Conservation (phyloP, 2,888 invertebrate species). For the Andrena fulva region DNA sequence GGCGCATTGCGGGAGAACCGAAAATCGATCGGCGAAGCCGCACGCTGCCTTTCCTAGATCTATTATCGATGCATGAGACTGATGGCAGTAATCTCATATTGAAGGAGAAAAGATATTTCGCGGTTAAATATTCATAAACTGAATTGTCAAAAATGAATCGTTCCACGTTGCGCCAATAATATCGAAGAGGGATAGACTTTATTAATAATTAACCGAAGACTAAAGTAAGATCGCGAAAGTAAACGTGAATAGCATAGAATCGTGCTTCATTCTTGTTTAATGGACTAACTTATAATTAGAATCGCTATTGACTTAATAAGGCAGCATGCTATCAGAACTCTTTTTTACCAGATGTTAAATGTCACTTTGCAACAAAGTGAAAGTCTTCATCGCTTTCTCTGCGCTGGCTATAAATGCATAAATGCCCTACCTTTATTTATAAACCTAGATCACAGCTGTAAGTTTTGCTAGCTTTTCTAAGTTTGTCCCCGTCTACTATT, state of each 20-base stretch:
- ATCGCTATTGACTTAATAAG: background rate
- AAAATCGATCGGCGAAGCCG: slow-evolving; percentile 67
- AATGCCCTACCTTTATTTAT: too few relatives aligned
- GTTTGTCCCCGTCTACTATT: too few relatives aligned
- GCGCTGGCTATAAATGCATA: too few relatives aligned
- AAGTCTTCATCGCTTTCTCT: too few relatives aligned
- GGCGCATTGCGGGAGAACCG: slow-evolving; percentile 48
- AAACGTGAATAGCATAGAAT: background rate
- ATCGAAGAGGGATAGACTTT: background rate
- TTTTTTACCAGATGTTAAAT: background rate
- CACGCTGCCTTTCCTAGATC: slow-evolving; percentile 47
- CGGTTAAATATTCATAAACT: background rate
- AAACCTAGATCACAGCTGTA: too few relatives aligned
- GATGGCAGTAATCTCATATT: slow-evolving; percentile 22
- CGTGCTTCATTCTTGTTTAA: background rate
- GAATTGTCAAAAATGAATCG: background rate
- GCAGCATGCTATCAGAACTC: background rate
- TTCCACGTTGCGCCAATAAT: slow-evolving; percentile 1
- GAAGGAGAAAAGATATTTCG: background rate
- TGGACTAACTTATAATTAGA: background rate
- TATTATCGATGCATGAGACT: slow-evolving; percentile 44
- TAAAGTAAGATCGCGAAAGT: background rate
- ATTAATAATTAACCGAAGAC: slow-evolving; percentile 33
- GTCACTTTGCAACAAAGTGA: too few relatives aligned
- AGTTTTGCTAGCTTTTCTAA: too few relatives aligned